Base-by-base conservation (phyloP, 2,113 vertebrate genomes). In the Lichenostomus cassidix region DNA sequence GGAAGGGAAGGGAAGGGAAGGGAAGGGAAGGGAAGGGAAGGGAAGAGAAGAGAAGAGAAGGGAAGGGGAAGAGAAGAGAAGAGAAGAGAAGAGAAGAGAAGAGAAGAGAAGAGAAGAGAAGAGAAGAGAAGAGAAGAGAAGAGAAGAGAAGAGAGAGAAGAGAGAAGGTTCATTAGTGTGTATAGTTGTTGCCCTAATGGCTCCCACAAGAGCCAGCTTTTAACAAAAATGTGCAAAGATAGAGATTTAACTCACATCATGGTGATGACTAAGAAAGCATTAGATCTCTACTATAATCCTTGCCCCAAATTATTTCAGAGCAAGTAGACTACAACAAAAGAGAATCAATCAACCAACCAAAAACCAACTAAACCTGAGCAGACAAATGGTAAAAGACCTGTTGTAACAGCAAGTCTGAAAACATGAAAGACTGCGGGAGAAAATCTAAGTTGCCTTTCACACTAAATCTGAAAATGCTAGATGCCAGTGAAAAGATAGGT, bases 111-210 rank as follows among this genome's bases (percentile, higher is more conserved):
- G 17, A 29, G 13, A 11, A 14, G 33, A 37, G 39, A 5, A 12
- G 20, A 23, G 10, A 21, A 8, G 42, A 11, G 46, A 4, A 7
- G 12, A 12, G 25, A 2, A 15, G 4, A 4, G 37, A 3, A 12
- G 5, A 56, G 37, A 9, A 15, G 10, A 10, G 24, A 2, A 13
- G 5, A 4, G 41, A 5, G n/a, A 11, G 3, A 31, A 35, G 5
- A 6, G 9, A 12, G 35, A 2, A 11, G 4, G 5, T 65, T 75
- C 11, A 39, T 55, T 5, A 46, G 0, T 12, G 2, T 81, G 6
- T n/a, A 15, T 33, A 41, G 19, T n/a, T 63, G 21, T 65, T 71
- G 15, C 21, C 39, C 39, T 39, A 58, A 21, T 17, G 8, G 21
- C 18, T 92, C 15, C 67, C 16, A 29, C 24, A 76, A 76, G 9